Evolutionary conservation across 1,140 invertebrate species (phyloP), one percentile per base, ranked within the genome.

Genomic region (Drosophila rufa): DNA sequence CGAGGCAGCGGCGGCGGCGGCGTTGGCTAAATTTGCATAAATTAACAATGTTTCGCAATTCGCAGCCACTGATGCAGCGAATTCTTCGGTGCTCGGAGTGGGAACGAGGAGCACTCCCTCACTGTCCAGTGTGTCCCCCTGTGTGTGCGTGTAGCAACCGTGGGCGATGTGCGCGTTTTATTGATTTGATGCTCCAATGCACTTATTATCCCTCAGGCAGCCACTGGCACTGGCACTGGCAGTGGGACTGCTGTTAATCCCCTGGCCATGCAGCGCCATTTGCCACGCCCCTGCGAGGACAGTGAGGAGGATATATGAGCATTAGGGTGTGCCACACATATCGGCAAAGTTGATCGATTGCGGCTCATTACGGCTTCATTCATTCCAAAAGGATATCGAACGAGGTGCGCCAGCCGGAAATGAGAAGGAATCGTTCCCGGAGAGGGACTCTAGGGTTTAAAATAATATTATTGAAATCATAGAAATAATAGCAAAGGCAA

Each of bases 11-110:
- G 19, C 15, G 15, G 1, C n/a, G 11, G 9, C 33, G 33, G 84
- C 77, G 84, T 67, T 74, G 84, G 84, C 84, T 89, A 89, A 87
- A 87, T 87, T 87, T 87, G 84, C 84, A 87, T 87, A 87, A 87
- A 87, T 87, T 87, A 87, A 87, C 84, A 89, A 87, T 87, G 84
- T 87, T 87, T 84, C 84, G 84, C 84, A 87, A 87, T 89, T 89
- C 53, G 73, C 84, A 87, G 84, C 55, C 84, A 87, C 84, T 89
- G 84, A 89, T 87, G 84, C 84, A 89, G 84, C 73, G 84, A 70
- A 87, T 86, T 83, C 83, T 86, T 82, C 53, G 76, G 59, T 80
- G 64, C 12, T 27, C 15, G 38, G 45, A 0, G 12, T 9, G 50
- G 17, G 15, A 8, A 22, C 38, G 61, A 33, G 17, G 30, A 33